Base-by-base conservation (phyloP, 2,888 invertebrate species). In the Calliopum simillimum region DNA sequence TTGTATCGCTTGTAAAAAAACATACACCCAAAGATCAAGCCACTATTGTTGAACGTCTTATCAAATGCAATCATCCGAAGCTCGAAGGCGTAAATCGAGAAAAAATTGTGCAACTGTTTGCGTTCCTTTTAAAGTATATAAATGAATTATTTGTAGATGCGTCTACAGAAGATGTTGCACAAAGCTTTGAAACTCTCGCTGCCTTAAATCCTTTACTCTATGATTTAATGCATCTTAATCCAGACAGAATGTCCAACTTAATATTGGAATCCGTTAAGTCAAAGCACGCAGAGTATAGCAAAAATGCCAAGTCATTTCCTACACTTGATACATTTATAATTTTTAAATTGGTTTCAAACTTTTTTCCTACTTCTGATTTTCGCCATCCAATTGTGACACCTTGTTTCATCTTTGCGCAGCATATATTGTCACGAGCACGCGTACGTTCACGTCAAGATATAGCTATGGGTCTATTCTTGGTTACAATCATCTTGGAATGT, bases 361-460 rank as follows among this genome's bases (percentile, higher is more conserved):
- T 98, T 67, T 98, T 94, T 86, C 94, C 97, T 0, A 92, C 96
- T 0, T 96, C 97, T 0, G 98, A 98, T 86, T 95, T 93, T 82
- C 89, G 92, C 51, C 98, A 98, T 88, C 92, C 92, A 0, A 90
- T 98, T 4, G 93, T 93, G n/a, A 95, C 95, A 14, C 96, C 97
- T n/a, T 88, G 89, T 77, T 88, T 94, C 76, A 88, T 94, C 74
- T 95, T 97, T 77, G 94, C 97, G 86, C 90, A 93, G 49, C 93
- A 96, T 84, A 92, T 97, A 79, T 84, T 95, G 77, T 88, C 89
- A 3, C 87, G 88, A 77, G 90, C 91, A 66, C 89, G 88, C 76
- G 89, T 94, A 21, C 89, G 88, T 77, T 89, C 88, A 12, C 88
- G 89, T 0, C 87, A 88, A 74, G 93, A 95, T 71, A 87, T 97